phyloP scores from a whole-genome alignment of 2,113 vertebrate genomes.

The Rhombomys opimus region DNA sequence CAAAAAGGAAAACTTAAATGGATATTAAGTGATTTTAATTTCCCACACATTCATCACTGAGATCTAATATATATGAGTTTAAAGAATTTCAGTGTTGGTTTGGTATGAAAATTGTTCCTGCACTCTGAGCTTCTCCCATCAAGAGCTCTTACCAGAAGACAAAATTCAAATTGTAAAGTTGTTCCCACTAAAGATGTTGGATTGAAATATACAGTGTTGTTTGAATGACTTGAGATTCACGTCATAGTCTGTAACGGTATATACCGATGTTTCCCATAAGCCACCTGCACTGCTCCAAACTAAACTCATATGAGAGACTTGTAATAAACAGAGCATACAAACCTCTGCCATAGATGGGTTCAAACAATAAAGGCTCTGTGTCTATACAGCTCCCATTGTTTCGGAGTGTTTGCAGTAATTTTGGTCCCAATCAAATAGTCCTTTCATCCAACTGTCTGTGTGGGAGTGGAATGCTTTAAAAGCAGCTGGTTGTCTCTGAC shows the following conservation, averaged over 20 bases:
- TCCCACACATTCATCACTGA: background rate
- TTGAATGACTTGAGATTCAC: constrained; percentile 65
- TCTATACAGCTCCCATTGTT: constrained; percentile 64
- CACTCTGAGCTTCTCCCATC: background rate
- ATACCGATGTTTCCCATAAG: constrained; percentile 53
- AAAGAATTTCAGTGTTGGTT: background rate
- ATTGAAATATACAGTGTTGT: constrained; percentile 46
- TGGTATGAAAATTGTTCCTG: background rate
- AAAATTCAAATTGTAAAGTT: background rate
- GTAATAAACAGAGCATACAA: constrained; percentile 83
- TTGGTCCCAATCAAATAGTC: accelerated
- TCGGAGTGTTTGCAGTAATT: background rate
- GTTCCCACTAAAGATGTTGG: constrained; percentile 10
- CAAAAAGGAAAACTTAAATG: background rate
- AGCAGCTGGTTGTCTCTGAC: constrained; percentile 91
- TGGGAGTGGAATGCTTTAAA: constrained; percentile 90
- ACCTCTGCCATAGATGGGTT: constrained; percentile 51
- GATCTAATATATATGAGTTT: background rate
- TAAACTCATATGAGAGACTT: constrained; percentile 77
- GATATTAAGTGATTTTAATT: background rate
- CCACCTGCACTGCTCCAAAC: constrained; percentile 78
- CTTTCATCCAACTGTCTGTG: constrained; percentile 93
- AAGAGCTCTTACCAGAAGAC: background rate
- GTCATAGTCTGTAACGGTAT: constrained; percentile 45
- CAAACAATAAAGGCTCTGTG: background rate